Evolutionary conservation across 2,113 vertebrate genomes (phyloP).

Genomic region (Hystrix cristata): DNA sequence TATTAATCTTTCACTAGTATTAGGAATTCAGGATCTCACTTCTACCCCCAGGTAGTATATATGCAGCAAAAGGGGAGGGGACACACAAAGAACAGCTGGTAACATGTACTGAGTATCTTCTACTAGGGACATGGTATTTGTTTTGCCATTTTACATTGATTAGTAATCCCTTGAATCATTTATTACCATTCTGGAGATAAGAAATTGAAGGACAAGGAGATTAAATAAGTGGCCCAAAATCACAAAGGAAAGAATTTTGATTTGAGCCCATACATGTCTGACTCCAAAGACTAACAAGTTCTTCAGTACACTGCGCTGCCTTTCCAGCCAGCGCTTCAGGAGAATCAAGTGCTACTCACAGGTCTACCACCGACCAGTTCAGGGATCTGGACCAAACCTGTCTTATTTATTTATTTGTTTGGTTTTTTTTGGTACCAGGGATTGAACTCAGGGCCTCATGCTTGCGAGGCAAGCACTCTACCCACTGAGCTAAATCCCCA

Average conservation of each 20-base stretch:
- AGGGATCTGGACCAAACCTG: not conserved
- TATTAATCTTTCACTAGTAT: not conserved
- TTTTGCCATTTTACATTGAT: not conserved
- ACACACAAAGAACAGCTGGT: not conserved
- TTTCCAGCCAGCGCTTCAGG: not conserved
- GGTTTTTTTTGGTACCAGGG: too few relatives aligned
- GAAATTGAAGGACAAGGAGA: not conserved
- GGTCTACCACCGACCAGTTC: not conserved
- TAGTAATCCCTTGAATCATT: not conserved
- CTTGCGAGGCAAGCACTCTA: too few relatives aligned
- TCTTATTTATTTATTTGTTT: too few relatives aligned
- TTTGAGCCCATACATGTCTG: not conserved
- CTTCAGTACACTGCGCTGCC: not conserved
- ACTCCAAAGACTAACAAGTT: not conserved
- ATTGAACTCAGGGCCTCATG: too few relatives aligned
- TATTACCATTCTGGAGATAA: not conserved
- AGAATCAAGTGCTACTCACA: not conserved
- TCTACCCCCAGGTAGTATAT: not conserved
- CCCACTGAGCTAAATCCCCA: too few relatives aligned
- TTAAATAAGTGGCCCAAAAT: not conserved
- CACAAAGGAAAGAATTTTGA: not conserved
- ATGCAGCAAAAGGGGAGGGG: not conserved
- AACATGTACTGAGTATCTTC: not conserved
- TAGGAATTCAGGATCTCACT: not conserved
- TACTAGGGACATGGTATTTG: not conserved